Evolutionary conservation across 2,113 vertebrate species (phyloP), one percentile per base, ranked within the genome.

Genomic region (Nesogale talazaci): DNA sequence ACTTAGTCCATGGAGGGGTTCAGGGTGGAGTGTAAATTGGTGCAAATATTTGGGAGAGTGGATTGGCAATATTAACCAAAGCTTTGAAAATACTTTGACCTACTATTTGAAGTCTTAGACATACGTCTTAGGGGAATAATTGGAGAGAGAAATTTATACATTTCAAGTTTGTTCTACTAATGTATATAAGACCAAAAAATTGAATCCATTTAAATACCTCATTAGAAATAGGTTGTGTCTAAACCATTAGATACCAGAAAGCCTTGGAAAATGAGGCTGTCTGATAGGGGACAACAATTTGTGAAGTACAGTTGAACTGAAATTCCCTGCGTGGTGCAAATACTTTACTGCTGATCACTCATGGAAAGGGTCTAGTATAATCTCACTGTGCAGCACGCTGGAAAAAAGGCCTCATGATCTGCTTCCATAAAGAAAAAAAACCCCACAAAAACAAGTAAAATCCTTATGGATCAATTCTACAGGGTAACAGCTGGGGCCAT

Each of bases 61-160:
- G 9, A 57, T 76, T 90, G 46, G 15, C 34, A 80, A 2, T 79
- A 14, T 82, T 83, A 61, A 31, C 69, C 15, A 83, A 84, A 91
- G 3, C 22, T 11, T 91, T 94, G 29, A 86, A 92, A 93, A 40
- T 90, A 9, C 27, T 86, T 90, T 81, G 31, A 69, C 36, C 27
- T 23, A 83, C 31, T 11, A 91, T 63, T 61, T 90, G 88, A n/a
- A 78, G n/a, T 74, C 40, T 10, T 83, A 38, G 15, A 83, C 67
- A 65, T 90, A 88, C 69, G 27, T 56, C 23, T 92, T 38, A 65
- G 34, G 34, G 77, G 78, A 83, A 86, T 76, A 61, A 63, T 29
- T 91, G 38, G 56, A 78, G 93, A 86, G 34, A 74, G 20, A 59
- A 76, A 77, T 77, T 15, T 36, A 9, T 75, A 23, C 1, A 25